Evolutionary conservation across 2,113 vertebrate species (phyloP).

Genomic region (Delphinus delphis): DNA sequence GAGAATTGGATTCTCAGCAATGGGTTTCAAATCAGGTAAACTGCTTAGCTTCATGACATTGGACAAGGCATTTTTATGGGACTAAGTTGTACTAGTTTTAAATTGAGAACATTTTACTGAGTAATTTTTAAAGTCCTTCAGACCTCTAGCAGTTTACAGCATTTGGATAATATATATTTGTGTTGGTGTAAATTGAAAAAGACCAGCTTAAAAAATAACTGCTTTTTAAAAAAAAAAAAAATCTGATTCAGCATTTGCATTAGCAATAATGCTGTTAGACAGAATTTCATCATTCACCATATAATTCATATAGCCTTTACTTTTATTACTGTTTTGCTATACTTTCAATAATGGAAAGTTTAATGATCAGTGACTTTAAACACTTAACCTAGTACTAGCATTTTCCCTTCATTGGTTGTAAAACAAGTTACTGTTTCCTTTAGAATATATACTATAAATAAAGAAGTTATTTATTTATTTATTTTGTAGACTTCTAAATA

Average conservation of each 20-base stretch:
- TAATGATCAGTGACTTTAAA: slow-evolving; percentile 34
- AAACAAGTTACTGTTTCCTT: slow-evolving; percentile 25
- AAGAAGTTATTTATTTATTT: not conserved
- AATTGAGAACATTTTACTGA: slow-evolving; percentile 9
- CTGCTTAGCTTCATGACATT: not conserved
- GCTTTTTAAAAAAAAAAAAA: not conserved
- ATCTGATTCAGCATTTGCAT: not conserved
- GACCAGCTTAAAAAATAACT: not conserved
- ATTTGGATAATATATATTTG: not conserved
- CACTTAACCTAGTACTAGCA: not conserved
- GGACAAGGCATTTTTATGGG: not conserved
- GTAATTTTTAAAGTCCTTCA: not conserved
- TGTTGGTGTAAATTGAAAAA: not conserved
- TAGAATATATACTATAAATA: not conserved
- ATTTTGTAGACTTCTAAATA: not conserved
- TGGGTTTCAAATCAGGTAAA: not conserved
- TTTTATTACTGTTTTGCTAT: slow-evolving; percentile 11
- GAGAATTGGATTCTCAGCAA: not conserved
- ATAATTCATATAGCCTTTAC: not conserved
- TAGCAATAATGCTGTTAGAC: not conserved
- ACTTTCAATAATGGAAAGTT: slow-evolving; percentile 20
- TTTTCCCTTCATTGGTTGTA: not conserved
- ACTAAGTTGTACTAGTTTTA: not conserved
- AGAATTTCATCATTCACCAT: not conserved
- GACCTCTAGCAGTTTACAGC: not conserved